Evolutionary conservation across 2,797 vertebrate species (phyloP), one percentile per base, ranked within the genome.

Genomic region (Rhadinocentrus ornatus): DNA sequence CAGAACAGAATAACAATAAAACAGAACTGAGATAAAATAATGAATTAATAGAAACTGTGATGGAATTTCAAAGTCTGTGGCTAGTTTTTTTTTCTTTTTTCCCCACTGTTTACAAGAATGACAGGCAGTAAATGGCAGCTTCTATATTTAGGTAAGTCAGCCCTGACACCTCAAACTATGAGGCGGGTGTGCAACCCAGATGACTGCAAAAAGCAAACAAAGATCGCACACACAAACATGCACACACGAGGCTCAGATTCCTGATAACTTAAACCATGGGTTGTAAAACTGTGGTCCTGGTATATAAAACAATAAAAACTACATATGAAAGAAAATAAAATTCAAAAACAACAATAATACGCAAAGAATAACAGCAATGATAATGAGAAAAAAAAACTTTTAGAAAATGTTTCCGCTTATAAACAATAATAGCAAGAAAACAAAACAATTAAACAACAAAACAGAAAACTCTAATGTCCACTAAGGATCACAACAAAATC

Each of bases 21-120:
- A 70, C 58, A 64, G 54, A 84, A 50, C 71, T 59, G 35, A 82
- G 75, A 86, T 79, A 13, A 71, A 84, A 83, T 81, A 78, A 83
- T 65, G 62, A 80, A 71, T 85, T 76, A 44, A 71, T 52, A 59
- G 41, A 62, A 53, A 71, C 29, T 59, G 48, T 71, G 65, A 78
- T 79, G 73, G 54, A 81, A 53, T 67, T 73, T 65, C 44, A 66
- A 66, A 67, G 57, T 63, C 18, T 50, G 18, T 27, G 16, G 29
- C 3, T 24, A 4, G 16, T 44, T 55, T 26, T 50, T 59, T 55
- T 53, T 29, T 57, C 32, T 46, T 44, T 54, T 48, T 50, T 50
- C 31, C 18, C 1, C 4, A 26, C 22, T 35, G 54, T 53, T 20
- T 39, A 27, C 24, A 62, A 61, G 62, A 80, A 67, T 65, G 61